Evolutionary conservation across 1,140 invertebrate genomes (phyloP).

Genomic region (Aphidius gifuensis): DNA sequence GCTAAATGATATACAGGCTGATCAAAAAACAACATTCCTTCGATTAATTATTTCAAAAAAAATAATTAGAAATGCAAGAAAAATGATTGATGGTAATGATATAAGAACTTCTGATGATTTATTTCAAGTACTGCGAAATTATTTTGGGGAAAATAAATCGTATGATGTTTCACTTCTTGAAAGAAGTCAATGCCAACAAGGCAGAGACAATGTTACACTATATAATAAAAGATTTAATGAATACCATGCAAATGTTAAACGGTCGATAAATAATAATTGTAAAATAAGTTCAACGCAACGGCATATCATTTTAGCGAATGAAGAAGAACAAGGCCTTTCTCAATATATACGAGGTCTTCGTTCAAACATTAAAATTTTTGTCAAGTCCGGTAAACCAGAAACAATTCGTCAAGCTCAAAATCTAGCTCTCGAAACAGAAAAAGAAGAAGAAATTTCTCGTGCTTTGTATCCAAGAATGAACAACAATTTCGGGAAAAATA

Average conservation of each 20-base stretch:
- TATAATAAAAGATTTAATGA: slow-evolving; percentile 13
- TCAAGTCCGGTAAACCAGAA: slow-evolving; percentile 10
- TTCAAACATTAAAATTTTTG: slow-evolving; percentile 16
- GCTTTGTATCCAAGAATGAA: background rate
- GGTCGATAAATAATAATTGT: slow-evolving; percentile 8
- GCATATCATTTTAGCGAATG: background rate
- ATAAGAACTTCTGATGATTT: slow-evolving; percentile 7
- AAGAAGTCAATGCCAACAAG: slow-evolving; percentile 17
- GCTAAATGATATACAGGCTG: background rate
- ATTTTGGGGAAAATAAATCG: slow-evolving; percentile 13
- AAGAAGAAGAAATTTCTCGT: slow-evolving; percentile 7
- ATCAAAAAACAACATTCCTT: slow-evolving; percentile 4
- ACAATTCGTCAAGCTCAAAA: slow-evolving; percentile 13
- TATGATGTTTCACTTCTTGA: slow-evolving; percentile 8
- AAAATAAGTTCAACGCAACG: slow-evolving; percentile 1
- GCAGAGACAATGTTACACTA: background rate
- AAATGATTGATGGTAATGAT: slow-evolving; percentile 16
- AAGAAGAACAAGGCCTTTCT: slow-evolving; percentile 9
- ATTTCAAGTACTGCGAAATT: background rate
- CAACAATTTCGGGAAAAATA: no score
- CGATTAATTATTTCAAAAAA: slow-evolving; percentile 12
- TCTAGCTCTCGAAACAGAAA: slow-evolving; percentile 17
- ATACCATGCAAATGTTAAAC: slow-evolving; percentile 6
- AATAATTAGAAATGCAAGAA: slow-evolving; percentile 13
- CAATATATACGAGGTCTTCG: slow-evolving; percentile 9